Base-by-base conservation (phyloP, 2,113 vertebrate species). In the Hyla sarda region DNA sequence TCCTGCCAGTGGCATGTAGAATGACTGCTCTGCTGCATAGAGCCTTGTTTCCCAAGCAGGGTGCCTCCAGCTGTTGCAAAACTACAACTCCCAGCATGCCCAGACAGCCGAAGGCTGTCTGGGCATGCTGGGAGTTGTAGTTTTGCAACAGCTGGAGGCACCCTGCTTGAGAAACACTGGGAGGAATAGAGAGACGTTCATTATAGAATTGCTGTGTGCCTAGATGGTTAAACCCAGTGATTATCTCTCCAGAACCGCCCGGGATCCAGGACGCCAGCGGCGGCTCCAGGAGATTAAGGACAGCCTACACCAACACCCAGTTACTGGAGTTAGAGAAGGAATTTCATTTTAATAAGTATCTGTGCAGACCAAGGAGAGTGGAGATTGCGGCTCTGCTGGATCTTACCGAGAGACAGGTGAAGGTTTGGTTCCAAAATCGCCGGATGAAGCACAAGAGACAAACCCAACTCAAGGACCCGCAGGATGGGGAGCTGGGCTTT, bases 391-490 rank as follows among this genome's bases (percentile, higher is more conserved):
- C 98, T 41, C 91, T 98, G 80, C 88, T 99, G 90, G 95, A 98
- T 88, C 95, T 99, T 85, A 99, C 95, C 19, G 98, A 99, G 89
- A 92, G 98, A 4, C 98, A 99, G 90, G 98, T 99, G 16, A 99
- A 99, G 91, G 98, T 99, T 1, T 99, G 98, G 98, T 99, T 99
- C 90, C 98, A 99, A 91, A 99, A 99, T 93, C 95, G 98, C 0
- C 92, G 98, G 14, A 99, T 99, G 98, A 99, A 99, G 91, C 98
- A 99, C 93, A 99, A 99, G 88, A 90, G 98, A 25, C 98, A 99
- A 82, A 97, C 92, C 0, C 96, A 95, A 86, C 93, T 97, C 88
- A 93, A 95, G 32, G 97, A 97, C n/a, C 73, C 89, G 6, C 88
- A 90, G 0, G 96, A 96, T 78, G 92, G 93, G 54, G 97, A 97